Base-by-base conservation (phyloP, 2,797 vertebrate species). In the Poecilia wingei region DNA sequence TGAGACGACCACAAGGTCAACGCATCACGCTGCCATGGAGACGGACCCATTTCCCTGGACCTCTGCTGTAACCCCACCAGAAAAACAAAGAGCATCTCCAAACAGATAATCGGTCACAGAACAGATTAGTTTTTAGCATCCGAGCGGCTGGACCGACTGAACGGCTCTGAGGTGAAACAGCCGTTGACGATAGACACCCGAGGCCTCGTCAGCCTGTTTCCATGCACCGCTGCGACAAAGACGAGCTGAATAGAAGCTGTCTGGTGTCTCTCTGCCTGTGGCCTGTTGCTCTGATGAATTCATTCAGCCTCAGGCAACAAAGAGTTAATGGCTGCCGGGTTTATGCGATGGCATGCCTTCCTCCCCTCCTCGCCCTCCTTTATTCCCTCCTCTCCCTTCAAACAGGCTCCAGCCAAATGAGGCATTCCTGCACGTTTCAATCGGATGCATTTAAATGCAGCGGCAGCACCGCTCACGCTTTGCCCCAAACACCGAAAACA, bases 331-430 rank as follows among this genome's bases (percentile, higher is more conserved):
- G 89, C 88, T 88, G 90, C 84, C 72, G 81, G 91, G 93, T 94
- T 95, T 95, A 95, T 93, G 92, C 92, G 93, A 95, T 64, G 86
- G 89, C 87, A 89, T 87, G 86, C 81, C 88, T 89, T 87, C 87
- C 88, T 84, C 86, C 70, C 80, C 64, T 76, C 82, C 57, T 47
- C 22, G 22, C 76, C 75, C 85, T 78, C 78, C 79, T 80, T 77
- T 77, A 68, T 76, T 49, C 70, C 78, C 73, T 12, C 36, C 70
- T 31, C 66, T 75, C 72, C 72, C 82, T 83, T 74, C 85, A 84
- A 88, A 46, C 55, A n/a, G 22, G 59, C 79, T 45, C 31, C 79
- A 59, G 86, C 89, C 89, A 93, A 94, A 93, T 88, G 79, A 90
- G 88, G 90, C 92, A 95, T 94, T 92, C 91, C 89, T 88, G 84